Percentiles rank a stretch among this genome's conserved stretches.
Evolutionary conservation across 2,113 vertebrate genomes (phyloP).

Genomic region (Leptocoma aspasia): DNA sequence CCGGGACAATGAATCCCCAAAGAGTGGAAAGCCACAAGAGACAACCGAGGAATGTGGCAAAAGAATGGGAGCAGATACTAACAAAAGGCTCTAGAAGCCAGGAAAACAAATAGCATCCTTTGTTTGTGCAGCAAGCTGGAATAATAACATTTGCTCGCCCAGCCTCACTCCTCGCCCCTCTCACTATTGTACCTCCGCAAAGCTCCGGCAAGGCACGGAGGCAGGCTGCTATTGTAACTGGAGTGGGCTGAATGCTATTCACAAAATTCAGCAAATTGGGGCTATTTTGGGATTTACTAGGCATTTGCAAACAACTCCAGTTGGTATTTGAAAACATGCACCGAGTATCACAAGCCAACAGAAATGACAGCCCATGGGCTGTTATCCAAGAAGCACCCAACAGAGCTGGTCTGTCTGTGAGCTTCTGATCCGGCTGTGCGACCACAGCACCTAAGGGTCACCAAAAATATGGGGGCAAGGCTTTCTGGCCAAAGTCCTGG

Average conservation of each 20-base stretch:
- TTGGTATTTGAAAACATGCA: constrained; percentile 64
- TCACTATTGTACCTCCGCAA: constrained; percentile 15
- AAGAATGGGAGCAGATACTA: background rate
- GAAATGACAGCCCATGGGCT: background rate
- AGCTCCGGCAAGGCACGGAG: constrained; percentile 8
- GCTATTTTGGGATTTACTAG: constrained; percentile 65
- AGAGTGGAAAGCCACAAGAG: constrained; percentile 3
- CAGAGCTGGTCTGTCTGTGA: background rate
- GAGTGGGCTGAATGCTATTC: constrained; percentile 53
- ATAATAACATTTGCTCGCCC: constrained; percentile 58
- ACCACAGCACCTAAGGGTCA: background rate
- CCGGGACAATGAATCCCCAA: background rate
- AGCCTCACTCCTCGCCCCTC: constrained; percentile 9
- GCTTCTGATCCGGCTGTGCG: accelerated
- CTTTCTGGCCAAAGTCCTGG: background rate
- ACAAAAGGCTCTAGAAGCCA: constrained; percentile 27
- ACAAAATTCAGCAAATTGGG: constrained; percentile 58
- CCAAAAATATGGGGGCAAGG: background rate
- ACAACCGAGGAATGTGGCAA: background rate
- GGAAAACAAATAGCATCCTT: constrained; percentile 48
- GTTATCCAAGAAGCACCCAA: background rate
- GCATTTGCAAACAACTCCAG: constrained; percentile 67
- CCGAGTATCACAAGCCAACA: constrained; percentile 17
- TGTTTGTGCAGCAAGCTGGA: constrained; percentile 65
- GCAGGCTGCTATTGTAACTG: constrained; percentile 53